Percentiles rank a stretch among this genome's conserved stretches.
Conservation (phyloP, 2,888 invertebrate genomes). For the Drosophila demipolita region DNA sequence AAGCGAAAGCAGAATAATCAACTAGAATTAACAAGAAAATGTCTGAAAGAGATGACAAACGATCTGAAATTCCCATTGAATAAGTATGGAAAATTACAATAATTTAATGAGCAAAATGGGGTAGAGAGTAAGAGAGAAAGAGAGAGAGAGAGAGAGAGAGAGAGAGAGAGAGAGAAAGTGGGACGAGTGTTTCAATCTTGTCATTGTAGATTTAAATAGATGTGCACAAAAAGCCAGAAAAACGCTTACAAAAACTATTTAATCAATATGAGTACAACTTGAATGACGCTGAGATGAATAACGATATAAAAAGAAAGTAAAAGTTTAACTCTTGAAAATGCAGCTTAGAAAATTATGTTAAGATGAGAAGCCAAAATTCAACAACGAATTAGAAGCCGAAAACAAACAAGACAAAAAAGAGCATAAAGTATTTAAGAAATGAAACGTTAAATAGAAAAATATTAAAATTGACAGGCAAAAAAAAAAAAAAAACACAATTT, state of each 20-base stretch:
- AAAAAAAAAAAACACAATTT: background rate
- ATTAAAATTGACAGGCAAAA: background rate
- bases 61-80: constrained; percentile 8
- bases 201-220: background rate
- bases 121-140: background rate
- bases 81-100: background rate
- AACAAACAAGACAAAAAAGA: background rate
- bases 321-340: background rate
- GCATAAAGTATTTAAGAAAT: background rate
- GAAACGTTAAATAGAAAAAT: background rate
- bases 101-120: background rate
- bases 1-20: constrained; percentile 18
- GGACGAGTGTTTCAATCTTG: background rate
- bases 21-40: constrained; percentile 5
- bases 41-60: constrained; percentile 8
- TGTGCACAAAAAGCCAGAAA: background rate
- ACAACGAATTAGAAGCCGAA: background rate
- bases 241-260: background rate
- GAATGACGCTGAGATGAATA: background rate
- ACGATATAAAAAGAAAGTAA: background rate
- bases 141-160: background rate
- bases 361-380: background rate
- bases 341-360: background rate
- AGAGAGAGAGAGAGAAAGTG: background rate
- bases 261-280: background rate